These are phyloP conservation scores for Ethmia dodecea DNA, from an alignment of 2,888 invertebrate genomes.

Conservation along the genomic window DNA sequence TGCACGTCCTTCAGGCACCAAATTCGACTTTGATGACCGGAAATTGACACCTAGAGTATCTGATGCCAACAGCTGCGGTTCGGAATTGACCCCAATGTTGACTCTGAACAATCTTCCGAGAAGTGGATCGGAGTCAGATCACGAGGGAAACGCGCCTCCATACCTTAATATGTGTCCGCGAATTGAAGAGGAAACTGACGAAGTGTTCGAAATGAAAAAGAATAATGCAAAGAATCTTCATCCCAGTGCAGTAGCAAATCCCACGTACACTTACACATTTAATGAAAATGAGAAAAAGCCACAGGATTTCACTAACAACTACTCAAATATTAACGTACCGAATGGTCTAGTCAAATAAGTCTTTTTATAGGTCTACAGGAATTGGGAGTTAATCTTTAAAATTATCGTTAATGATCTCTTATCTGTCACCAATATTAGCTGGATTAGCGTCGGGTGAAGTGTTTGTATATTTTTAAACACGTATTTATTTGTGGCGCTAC, in stretches of 20 bases:
- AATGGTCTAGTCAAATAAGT: slow-evolving; percentile 71
- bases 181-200: slow-evolving; percentile 60
- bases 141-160: slow-evolving; percentile 48
- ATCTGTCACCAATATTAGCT: slow-evolving; percentile 1
- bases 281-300: slow-evolving; percentile 56
- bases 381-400: neutral
- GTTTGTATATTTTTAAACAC: too few species aligned
- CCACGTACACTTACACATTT: slow-evolving; percentile 59
- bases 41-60: slow-evolving; percentile 41
- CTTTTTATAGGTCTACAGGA: slow-evolving; percentile 3
- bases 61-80: slow-evolving; percentile 43
- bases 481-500: too few species aligned
- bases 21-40: slow-evolving; percentile 73
- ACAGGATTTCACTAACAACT: slow-evolving; percentile 47
- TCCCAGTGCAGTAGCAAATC: slow-evolving; percentile 55
- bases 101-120: slow-evolving; percentile 55
- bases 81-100: slow-evolving; percentile 76
- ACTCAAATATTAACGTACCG: slow-evolving; percentile 55
- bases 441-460: too few species aligned
- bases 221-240: slow-evolving; percentile 50
- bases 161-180: slow-evolving; percentile 51
- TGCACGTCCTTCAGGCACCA: slow-evolving; percentile 60
- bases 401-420: slow-evolving; percentile 8
- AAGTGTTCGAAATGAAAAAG: slow-evolving; percentile 53
- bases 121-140: slow-evolving; percentile 63